Conservation (phyloP, 2,888 invertebrate genomes). For the Thera britannica region DNA sequence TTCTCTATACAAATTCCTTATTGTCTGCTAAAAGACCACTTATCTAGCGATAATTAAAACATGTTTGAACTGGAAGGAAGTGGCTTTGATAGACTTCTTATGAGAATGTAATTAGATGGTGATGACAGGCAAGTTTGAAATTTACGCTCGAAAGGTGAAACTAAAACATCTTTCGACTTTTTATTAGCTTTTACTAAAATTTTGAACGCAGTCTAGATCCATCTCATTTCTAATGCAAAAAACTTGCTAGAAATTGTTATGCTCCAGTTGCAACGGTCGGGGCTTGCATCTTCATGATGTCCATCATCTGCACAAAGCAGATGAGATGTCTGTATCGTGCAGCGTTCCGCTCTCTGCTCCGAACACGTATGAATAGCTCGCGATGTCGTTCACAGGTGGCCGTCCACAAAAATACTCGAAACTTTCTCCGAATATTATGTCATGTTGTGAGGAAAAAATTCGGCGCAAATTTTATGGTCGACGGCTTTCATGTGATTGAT, state of each 20-base stretch:
- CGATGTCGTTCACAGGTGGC: constrained; percentile 40
- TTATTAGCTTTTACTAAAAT: constrained; percentile 9
- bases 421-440: constrained; percentile 57
- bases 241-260: constrained; percentile 34
- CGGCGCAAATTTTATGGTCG: constrained; percentile 45
- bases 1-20: constrained; percentile 41
- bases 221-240: constrained; percentile 14
- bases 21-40: constrained; percentile 35
- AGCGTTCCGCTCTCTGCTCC: constrained; percentile 53
- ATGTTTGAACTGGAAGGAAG: constrained; percentile 46
- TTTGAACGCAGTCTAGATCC: constrained; percentile 20
- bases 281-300: constrained; percentile 37
- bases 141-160: constrained; percentile 5
- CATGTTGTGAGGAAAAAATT: constrained; percentile 46
- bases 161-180: constrained; percentile 7
- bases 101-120: constrained; percentile 30
- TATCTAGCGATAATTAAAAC: constrained; percentile 35
- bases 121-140: constrained; percentile 35
- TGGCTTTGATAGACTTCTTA: constrained; percentile 34
- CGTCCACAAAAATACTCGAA: constrained; percentile 46
- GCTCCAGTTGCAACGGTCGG: constrained; percentile 35
- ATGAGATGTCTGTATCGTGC: constrained; percentile 37
- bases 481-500: constrained; percentile 28
- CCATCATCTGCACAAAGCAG: constrained; percentile 37
- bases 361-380: constrained; percentile 41